Percentiles rank a stretch among this genome's conserved stretches.
phyloP scores from a whole-genome alignment of 2,113 vertebrate species.

The Microtus pennsylvanicus region DNA sequence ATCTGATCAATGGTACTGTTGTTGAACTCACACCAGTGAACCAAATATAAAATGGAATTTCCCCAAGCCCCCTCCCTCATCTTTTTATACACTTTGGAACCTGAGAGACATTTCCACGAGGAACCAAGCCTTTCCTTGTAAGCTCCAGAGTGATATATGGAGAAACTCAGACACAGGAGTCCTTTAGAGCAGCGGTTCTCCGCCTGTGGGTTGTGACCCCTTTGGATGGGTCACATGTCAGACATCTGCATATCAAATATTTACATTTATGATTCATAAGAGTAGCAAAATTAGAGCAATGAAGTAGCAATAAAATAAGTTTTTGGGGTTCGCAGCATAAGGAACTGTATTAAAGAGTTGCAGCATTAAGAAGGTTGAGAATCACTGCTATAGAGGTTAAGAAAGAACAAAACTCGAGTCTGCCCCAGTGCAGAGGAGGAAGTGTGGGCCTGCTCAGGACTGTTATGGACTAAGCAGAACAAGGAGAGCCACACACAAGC shows the following conservation, averaged over 20 bases:
- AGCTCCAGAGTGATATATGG: slow-evolving; percentile 72
- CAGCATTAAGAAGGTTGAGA: not conserved
- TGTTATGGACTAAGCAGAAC: not conserved
- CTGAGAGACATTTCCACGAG: slow-evolving; percentile 77
- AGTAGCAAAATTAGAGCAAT: not conserved
- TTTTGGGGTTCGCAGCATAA: not conserved
- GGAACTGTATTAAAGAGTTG: not conserved
- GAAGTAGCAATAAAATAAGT: not conserved
- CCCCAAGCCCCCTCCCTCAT: slow-evolving; percentile 45
- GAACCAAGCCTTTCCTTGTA: slow-evolving; percentile 71
- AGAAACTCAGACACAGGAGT: slow-evolving; percentile 73
- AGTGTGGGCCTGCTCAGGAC: not conserved
- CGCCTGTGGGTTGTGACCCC: not conserved
- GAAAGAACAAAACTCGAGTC: not conserved
- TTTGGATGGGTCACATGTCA: not conserved
- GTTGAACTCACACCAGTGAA: slow-evolving; percentile 72
- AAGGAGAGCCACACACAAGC: not conserved
- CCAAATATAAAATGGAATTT: slow-evolving; percentile 68
- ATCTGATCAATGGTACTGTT: slow-evolving; percentile 78
- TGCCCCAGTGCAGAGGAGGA: not conserved
- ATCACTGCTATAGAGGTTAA: not conserved
- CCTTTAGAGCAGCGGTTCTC: slow-evolving; percentile 50
- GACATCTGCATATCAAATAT: not conserved
- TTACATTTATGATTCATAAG: not conserved
- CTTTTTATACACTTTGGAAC: slow-evolving; percentile 77